Conservation (phyloP, 2,113 vertebrate species). For the Gymnocephalus cernua region DNA sequence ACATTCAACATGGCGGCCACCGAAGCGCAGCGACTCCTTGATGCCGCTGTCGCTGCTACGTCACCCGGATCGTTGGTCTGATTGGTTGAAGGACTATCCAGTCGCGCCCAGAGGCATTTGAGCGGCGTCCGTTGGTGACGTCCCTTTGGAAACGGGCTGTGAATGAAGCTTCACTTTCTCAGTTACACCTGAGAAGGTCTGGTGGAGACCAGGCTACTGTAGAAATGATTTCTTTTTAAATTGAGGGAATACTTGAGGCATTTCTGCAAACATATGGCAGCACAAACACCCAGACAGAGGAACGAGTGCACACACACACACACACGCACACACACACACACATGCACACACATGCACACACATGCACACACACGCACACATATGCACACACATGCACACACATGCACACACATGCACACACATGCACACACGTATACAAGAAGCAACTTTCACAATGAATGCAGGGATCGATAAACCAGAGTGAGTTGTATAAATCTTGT, state of each 20-base stretch:
- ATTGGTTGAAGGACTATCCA: too few species aligned
- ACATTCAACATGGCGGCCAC: too few species aligned
- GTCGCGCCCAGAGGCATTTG: too few species aligned
- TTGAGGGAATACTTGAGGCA: neutral
- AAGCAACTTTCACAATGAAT: constrained; percentile 51
- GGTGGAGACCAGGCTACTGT: too few species aligned
- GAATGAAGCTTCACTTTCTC: too few species aligned
- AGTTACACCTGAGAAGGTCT: too few species aligned
- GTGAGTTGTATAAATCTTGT: constrained; percentile 82
- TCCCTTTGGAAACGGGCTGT: too few species aligned
- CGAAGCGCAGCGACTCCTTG: too few species aligned
- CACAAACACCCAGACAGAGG: neutral
- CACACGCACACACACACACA: too few species aligned
- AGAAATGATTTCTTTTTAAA: neutral
- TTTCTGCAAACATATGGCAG: constrained; percentile 19
- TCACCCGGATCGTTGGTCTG: too few species aligned
- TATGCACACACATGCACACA: constrained; percentile 12
- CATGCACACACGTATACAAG: constrained; percentile 29
- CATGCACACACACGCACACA: constrained; percentile 16
- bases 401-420: constrained; percentile 17
- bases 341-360: constrained; percentile 15
- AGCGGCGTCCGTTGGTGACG: too few species aligned
- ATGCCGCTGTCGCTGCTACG: too few species aligned
- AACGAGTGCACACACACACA: constrained; percentile 3
- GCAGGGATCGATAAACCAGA: constrained; percentile 76